Evolutionary conservation across 1,140 invertebrate genomes (phyloP).

Genomic region (Tetramorium parvispinum): DNA sequence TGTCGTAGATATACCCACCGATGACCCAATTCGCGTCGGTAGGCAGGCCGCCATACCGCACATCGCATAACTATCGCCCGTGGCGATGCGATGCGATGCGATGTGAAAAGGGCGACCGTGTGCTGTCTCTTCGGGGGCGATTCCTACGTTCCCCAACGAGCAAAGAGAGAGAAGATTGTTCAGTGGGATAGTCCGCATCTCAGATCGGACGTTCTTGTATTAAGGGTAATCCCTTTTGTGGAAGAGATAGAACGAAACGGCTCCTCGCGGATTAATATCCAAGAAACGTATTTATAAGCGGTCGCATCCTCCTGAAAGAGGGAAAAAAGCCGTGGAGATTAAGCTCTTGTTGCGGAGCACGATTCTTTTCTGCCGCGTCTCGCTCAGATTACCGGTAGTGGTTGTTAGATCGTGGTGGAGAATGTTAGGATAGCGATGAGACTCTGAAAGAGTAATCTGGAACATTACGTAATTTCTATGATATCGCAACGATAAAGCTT

Average conservation of each 20-base stretch:
- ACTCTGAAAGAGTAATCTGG: not conserved
- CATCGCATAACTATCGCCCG: slow-evolving; percentile 46
- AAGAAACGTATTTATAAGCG: slow-evolving; percentile 61
- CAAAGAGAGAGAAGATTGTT: not conserved
- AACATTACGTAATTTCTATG: not conserved
- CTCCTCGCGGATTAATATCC: slow-evolving; percentile 65
- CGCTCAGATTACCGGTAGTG: slow-evolving; percentile 57
- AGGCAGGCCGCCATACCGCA: slow-evolving; percentile 58
- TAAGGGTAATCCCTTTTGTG: slow-evolving; percentile 57
- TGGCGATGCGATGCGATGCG: slow-evolving; percentile 23
- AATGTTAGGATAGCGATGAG: slow-evolving; percentile 17
- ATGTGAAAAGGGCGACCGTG: slow-evolving; percentile 47
- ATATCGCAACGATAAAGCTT: not conserved
- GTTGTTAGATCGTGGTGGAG: not conserved
- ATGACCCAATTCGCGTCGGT: slow-evolving; percentile 70
- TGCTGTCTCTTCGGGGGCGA: slow-evolving; percentile 4
- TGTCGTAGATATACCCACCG: slow-evolving; percentile 30
- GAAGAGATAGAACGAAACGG: slow-evolving; percentile 56
- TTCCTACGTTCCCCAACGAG: slow-evolving; percentile 27
- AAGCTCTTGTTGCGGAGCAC: slow-evolving; percentile 64
- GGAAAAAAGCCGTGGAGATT: slow-evolving; percentile 64
- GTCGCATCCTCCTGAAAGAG: slow-evolving; percentile 32
- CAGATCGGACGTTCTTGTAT: slow-evolving; percentile 12
- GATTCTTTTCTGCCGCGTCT: slow-evolving; percentile 60
- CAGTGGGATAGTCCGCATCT: not conserved